Conservation (phyloP, 2,113 vertebrate genomes). For the Hoplias malabaricus region DNA sequence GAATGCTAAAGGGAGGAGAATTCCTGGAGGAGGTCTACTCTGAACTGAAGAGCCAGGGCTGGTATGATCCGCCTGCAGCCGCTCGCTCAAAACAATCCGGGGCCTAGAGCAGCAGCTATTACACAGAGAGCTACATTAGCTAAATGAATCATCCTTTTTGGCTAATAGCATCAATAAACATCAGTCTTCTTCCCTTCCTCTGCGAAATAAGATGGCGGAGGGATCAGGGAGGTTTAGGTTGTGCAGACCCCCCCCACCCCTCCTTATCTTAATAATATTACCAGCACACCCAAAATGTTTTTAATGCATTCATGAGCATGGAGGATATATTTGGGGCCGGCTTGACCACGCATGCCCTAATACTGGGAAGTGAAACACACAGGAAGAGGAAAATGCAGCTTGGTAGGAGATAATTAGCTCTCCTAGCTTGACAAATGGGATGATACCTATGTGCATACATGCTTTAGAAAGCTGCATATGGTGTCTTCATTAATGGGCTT, state of each 20-base stretch:
- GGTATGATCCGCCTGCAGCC: slow-evolving; percentile 77
- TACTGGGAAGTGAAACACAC: slow-evolving; percentile 93
- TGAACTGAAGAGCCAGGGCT: slow-evolving; percentile 52
- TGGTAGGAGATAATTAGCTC: slow-evolving; percentile 95
- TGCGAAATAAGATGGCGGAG: slow-evolving; percentile 78
- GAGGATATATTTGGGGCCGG: slow-evolving; percentile 85
- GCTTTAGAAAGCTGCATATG: slow-evolving; percentile 87
- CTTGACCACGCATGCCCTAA: slow-evolving; percentile 93
- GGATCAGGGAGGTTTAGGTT: slow-evolving; percentile 90
- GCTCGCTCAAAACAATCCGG: slow-evolving; percentile 54
- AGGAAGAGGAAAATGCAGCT: slow-evolving; percentile 88
- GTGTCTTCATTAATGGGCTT: slow-evolving; percentile 85
- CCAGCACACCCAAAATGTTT: slow-evolving; percentile 90
- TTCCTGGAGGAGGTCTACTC: neutral
- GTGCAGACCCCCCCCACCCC: slow-evolving; percentile 89
- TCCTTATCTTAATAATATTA: slow-evolving; percentile 91
- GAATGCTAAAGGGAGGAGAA: neutral
- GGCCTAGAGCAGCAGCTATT: slow-evolving; percentile 89
- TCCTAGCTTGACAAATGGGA: slow-evolving; percentile 96
- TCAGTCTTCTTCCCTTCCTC: slow-evolving; percentile 75
- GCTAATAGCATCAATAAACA: slow-evolving; percentile 95
- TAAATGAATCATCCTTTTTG: slow-evolving; percentile 98
- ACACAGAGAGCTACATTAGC: slow-evolving; percentile 93
- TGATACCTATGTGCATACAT: slow-evolving; percentile 97
- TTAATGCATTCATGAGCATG: slow-evolving; percentile 99